Base-by-base conservation (phyloP, 2,113 vertebrate species). In the Erythrolamprus reginae region DNA sequence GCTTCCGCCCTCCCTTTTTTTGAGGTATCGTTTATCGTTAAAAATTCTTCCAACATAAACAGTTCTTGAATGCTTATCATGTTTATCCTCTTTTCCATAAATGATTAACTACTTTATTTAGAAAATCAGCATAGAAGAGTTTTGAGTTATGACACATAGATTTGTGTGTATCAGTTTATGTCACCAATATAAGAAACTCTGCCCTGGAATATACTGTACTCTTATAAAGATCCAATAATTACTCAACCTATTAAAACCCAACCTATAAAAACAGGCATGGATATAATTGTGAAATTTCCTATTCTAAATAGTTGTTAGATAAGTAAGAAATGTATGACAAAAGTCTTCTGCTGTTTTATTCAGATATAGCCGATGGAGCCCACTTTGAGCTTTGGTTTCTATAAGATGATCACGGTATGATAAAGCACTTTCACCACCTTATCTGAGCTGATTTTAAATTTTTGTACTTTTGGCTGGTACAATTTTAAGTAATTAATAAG, bases 321-420 rank as follows among this genome's bases (percentile, higher is more conserved):
- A 19, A 89, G 50, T 24, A 65, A 65, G 15, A 28, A 65, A 84
- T 51, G 26, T 26, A 48, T 65, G 8, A 61, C 42, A 33, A 33
- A 56, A 92, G 52, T 82, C 48, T 86, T 86, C 13, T 84, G 77
- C 61, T 89, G 10, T 87, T 82, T 21, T 83, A 24, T 26, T 93
- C 10, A 0, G 0, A 17, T 82, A 90, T 90, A 83, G 82, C 10
- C 15, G 90, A 5, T 0, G 0, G 21, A 90, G 70, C 10, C 70
- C 24, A 19, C 48, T 1, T 0, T 4, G n/a, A 89, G n/a, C 0
- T 26, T 82, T 88, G 38, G 33, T 83, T 92, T 61, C 23, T 93
- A 51, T 88, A 82, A 93, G 1, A 51, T 82, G 58, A 24, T 45
- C 55, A 91, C 15, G 93, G 24, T 4, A 5, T 38, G 21, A 0